Percentiles rank a stretch among this genome's conserved stretches.
These are phyloP conservation scores for Drosophila prolongata DNA, from an alignment of 2,888 invertebrate species.

Conservation along the genomic window DNA sequence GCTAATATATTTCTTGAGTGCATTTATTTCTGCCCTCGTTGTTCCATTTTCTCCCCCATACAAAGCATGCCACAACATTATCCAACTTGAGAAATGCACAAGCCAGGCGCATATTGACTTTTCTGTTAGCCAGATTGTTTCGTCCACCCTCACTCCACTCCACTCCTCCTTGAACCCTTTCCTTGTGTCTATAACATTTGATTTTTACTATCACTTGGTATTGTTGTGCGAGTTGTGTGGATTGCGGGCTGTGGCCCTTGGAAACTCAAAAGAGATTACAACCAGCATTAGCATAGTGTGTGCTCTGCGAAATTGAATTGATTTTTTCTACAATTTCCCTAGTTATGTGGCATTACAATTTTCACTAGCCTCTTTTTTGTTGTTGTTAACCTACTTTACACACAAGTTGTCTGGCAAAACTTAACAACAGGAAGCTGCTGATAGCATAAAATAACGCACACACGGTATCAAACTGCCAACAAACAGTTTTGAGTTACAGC, in stretches of 20 bases:
- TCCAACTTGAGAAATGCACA: constrained; percentile 69
- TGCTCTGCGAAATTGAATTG: constrained; percentile 57
- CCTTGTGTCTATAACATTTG: constrained; percentile 63
- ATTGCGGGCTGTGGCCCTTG: constrained; percentile 10
- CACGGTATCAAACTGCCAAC: constrained; percentile 63
- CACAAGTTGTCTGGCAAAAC: constrained; percentile 59
- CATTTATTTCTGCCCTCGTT: background rate
- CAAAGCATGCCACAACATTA: constrained; percentile 52
- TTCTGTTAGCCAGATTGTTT: constrained; percentile 44
- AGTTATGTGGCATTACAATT: constrained; percentile 54
- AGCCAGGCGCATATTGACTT: constrained; percentile 66
- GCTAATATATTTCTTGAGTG: constrained; percentile 3
- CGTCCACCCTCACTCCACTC: background rate
- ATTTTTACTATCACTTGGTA: constrained; percentile 72
- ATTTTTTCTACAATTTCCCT: constrained; percentile 48
- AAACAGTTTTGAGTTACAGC: constrained; percentile 72
- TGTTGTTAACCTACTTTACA: constrained; percentile 39
- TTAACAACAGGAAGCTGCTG: constrained; percentile 76
- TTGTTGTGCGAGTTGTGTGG: constrained; percentile 54
- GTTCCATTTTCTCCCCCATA: constrained; percentile 13
- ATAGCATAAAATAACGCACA: constrained; percentile 49
- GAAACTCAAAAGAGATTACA: constrained; percentile 40
- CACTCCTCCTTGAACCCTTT: background rate
- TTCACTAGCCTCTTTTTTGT: constrained; percentile 40
- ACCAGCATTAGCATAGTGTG: constrained; percentile 58